A percentile compares a stretch with the other conserved stretches of the same genome.
These are phyloP conservation scores for Ochropleura leucogaster DNA, from an alignment of 2,888 invertebrate species.

Conservation along the genomic window DNA sequence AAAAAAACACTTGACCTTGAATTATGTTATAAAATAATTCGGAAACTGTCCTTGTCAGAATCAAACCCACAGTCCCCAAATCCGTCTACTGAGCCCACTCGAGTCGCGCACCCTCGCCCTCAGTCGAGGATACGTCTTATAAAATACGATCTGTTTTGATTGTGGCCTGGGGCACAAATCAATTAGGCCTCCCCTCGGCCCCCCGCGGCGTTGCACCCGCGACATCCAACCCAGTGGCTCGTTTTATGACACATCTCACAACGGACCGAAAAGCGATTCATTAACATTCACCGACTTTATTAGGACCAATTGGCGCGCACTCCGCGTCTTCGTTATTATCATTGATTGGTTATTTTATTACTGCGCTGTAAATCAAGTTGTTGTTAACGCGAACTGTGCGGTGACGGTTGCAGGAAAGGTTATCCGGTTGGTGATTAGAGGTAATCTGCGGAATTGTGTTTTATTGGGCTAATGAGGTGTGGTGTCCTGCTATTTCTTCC, in stretches of 20 bases:
- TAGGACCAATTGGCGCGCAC: conserved; percentile 83
- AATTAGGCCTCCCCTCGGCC: conserved; percentile 87
- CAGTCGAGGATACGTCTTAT: conserved; percentile 87
- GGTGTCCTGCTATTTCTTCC: background rate
- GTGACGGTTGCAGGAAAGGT: conserved; percentile 37
- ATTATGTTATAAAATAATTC: too few relatives aligned
- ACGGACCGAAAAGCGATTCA: conserved; percentile 85
- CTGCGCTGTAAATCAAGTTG: conserved; percentile 60
- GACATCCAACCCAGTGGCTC: conserved; percentile 90
- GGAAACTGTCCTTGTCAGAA: conserved; percentile 61
- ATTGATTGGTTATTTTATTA: conserved; percentile 75
- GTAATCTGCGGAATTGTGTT: conserved; percentile 26
- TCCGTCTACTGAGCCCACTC: conserved; percentile 43
- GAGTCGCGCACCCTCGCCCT: conserved; percentile 82
- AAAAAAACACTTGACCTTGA: too few relatives aligned
- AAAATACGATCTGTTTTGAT: conserved; percentile 91
- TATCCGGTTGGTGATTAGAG: conserved; percentile 22
- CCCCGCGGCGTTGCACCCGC: conserved; percentile 81
- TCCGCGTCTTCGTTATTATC: conserved; percentile 73
- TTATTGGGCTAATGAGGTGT: conserved; percentile 19
- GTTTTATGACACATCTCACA: conserved; percentile 90
- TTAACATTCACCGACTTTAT: conserved; percentile 89
- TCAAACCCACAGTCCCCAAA: conserved; percentile 71
- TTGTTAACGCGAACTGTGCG: conserved; percentile 53
- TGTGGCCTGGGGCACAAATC: conserved; percentile 91